Evolutionary conservation across 2,797 vertebrate genomes (phyloP), one percentile per base, ranked within the genome.

Genomic region (Macropodus opercularis): DNA sequence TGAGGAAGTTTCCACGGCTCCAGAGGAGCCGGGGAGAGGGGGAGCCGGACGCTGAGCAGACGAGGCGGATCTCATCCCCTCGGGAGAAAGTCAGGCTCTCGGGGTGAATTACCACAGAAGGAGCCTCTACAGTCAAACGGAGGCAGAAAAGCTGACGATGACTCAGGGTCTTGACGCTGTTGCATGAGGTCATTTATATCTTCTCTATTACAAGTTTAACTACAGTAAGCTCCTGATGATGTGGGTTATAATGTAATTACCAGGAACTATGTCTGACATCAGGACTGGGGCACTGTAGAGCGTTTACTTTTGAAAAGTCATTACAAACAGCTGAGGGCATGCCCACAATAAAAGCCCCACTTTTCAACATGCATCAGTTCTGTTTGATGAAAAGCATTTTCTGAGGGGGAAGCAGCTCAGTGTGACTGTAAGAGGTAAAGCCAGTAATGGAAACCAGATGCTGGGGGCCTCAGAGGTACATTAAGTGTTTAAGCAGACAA

Each of bases 1-100:
- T 84, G n/a, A n/a, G n/a, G n/a, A n/a, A n/a, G 69, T 92, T 94
- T 77, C 92, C 93, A 47, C 82, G 94, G 73, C 84, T 95, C 96
- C 96, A 98, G 79, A 79, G 71, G 69, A 85, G 69, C 58, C 59
- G 83, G 19, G 96, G 95, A 0, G 18, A 41, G 2, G 96, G 96
- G 54, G 93, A 89, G 8, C 96, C 95, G 10, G 93, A 88, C 0
- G 91, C 91, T 0, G 88, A 91, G 87, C 96, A 98, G 90, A 90
- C 90, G 41, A 98, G 84, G 74, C 36, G 83, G 78, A 97, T 91
- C 69, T 96, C 94, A 42, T 90, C 84, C 50, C 94, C 95, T 51
- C 85, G 88, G 63, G 92, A 83, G 76, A 96, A 94, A 3, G 21
- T 85, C 87, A 86, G 91, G 22, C 87, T 91, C 42, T 81, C 86